Conservation (phyloP, 2,113 vertebrate species). For the Oryzias woworae region DNA sequence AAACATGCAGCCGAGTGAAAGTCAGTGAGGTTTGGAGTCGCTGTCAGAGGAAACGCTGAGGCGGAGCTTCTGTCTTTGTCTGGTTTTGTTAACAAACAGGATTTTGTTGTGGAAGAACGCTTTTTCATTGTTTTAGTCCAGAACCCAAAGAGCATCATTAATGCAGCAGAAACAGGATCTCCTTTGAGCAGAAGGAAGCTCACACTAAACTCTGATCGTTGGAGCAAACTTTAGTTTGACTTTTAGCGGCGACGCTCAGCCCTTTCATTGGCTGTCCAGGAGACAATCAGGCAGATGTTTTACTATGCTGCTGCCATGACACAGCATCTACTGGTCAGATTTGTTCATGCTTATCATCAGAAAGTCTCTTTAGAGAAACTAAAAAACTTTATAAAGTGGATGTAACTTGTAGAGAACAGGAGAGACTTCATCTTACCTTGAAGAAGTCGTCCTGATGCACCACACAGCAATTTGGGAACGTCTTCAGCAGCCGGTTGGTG, state of each 20-base stretch:
- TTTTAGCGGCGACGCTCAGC: conserved; percentile 63
- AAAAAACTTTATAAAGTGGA: conserved; percentile 4
- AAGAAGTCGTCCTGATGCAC: conserved; percentile 84
- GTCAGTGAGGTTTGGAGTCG: neutral
- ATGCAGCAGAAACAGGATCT: conserved; percentile 9
- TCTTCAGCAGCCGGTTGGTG: conserved; percentile 75
- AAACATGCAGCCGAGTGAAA: neutral
- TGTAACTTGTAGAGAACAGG: neutral
- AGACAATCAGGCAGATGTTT: conserved; percentile 75
- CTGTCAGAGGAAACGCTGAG: no score
- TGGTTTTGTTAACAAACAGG: no score
- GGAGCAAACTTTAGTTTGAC: conserved; percentile 10
- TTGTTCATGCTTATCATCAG: conserved; percentile 22
- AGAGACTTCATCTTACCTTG: conserved; percentile 71
- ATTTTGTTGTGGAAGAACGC: no score
- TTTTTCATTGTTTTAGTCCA: no score
- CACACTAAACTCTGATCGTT: conserved; percentile 1
- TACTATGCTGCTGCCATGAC: conserved; percentile 69
- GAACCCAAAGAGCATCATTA: neutral
- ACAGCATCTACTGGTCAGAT: conserved; percentile 67
- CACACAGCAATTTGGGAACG: conserved; percentile 81
- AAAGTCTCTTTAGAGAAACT: conserved; percentile 25
- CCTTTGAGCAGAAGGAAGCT: neutral
- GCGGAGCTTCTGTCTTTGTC: no score
- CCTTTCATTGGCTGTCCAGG: conserved; percentile 77